Percentiles rank a stretch among this genome's conserved stretches.
Evolutionary conservation across 2,113 vertebrate species (phyloP).

Genomic region (zebrafish (Danio rerio)): DNA sequence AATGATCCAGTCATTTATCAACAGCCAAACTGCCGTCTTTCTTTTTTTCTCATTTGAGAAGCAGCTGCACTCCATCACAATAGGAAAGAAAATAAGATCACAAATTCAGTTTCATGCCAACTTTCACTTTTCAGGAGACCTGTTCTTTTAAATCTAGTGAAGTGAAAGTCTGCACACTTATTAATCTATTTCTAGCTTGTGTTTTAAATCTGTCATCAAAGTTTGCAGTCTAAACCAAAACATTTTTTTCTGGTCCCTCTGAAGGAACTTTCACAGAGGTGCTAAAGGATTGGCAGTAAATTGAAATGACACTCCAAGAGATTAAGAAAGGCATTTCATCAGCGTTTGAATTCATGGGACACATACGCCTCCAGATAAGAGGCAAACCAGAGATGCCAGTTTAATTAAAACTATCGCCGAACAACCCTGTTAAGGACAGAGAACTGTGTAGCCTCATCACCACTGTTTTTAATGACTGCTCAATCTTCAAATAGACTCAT

Average conservation of each 20-base stretch:
- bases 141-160: neutral
- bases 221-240: slow-evolving; percentile 2
- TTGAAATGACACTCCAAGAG: slow-evolving; percentile 44
- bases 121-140: neutral
- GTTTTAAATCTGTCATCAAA: slow-evolving; percentile 24
- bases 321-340: slow-evolving; percentile 38
- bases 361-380: slow-evolving; percentile 43
- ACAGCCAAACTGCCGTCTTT: no score
- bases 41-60: no score
- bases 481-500: slow-evolving; percentile 5
- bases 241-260: neutral
- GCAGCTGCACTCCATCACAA: no score
- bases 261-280: slow-evolving; percentile 3
- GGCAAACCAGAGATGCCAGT: slow-evolving; percentile 42
- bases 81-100: no score
- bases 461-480: slow-evolving; percentile 31
- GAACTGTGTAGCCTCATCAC: slow-evolving; percentile 36
- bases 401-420: slow-evolving; percentile 40
- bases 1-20: no score
- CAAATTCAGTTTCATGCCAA: no score
- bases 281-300: slow-evolving; percentile 49
- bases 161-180: neutral
- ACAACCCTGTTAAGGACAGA: slow-evolving; percentile 16
- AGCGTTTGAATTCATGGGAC: slow-evolving; percentile 18
- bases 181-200: neutral